Conservation (phyloP, 1,140 invertebrate species). For the Anoplolepis gracilipes region DNA sequence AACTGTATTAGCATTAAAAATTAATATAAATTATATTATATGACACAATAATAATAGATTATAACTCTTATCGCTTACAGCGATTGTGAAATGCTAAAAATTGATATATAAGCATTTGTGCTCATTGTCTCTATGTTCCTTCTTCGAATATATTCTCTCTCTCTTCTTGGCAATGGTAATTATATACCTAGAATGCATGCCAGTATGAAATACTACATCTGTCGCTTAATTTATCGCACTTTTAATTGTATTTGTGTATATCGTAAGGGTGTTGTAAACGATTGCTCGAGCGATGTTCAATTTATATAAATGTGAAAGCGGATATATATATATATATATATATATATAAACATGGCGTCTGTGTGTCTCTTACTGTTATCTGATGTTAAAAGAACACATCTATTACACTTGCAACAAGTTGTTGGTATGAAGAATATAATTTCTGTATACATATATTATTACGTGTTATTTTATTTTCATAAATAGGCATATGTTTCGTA, state of each 20-base stretch:
- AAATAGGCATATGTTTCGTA: not conserved
- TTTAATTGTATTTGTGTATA: conserved; percentile 49
- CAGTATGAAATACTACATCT: conserved; percentile 19
- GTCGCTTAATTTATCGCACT: conserved; percentile 58
- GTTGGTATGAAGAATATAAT: not conserved
- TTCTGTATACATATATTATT: not conserved
- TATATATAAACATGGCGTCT: conserved; percentile 43
- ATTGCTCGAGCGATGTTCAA: conserved; percentile 56
- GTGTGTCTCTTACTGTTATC: conserved; percentile 48
- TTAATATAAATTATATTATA: conserved; percentile 18
- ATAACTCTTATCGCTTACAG: not conserved
- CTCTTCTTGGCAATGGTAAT: not conserved
- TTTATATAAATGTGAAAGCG: conserved; percentile 58
- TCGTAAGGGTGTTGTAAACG: conserved; percentile 61
- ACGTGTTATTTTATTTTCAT: not conserved
- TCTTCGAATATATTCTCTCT: not conserved
- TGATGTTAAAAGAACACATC: not conserved
- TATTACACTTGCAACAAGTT: not conserved
- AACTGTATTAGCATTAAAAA: conserved; percentile 7
- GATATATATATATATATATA: no score
- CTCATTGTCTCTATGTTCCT: conserved; percentile 19
- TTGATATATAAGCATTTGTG: conserved; percentile 1
- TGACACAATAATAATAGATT: conserved; percentile 13
- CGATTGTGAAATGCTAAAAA: conserved; percentile 27
- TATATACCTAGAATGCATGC: conserved; percentile 19